Base-by-base conservation (phyloP, 2,888 invertebrate species). In the Dasypolia templi region DNA sequence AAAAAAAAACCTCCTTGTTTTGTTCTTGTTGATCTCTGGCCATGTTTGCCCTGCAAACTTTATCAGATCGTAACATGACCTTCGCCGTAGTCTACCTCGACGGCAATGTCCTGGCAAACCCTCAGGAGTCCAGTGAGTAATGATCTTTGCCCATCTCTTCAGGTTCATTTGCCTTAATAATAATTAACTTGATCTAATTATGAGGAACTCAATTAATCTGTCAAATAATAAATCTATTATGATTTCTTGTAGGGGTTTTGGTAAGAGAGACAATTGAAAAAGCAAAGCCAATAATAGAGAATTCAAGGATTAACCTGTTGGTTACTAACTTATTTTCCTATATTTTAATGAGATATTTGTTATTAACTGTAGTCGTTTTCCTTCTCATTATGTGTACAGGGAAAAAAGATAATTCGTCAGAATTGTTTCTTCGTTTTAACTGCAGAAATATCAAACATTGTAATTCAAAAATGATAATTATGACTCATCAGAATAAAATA, bases 331-430 rank as follows among this genome's bases (percentile, higher is more conserved):
- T 56, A 32, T 66, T 58, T 53, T 55, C 64, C 67, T 79, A 7
- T 29, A 59, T 53, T 72, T 49, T 44, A 49, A 55, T 51, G 59
- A 55, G 55, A 61, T 61, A 44, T 58, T 14, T 14, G 2, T n/a
- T 42, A 73, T 29, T 64, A 39, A 69, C 3, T 44, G 32, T 26
- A 56, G 39, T 69, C 51, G 56, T 79, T 75, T 75, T 76, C 65
- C 75, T 62, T 26, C 5, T 68, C 7, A 19, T 32, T 55, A 22
- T 67, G 11, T 26, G 7, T 62, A 70, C 58, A 67, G 17, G 76
- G 29, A 70, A 71, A 61, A 79, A 58, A 17, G 7, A 46, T 70
- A 19, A 55, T 55, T 46, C 22, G 4, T 58, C 39, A 44, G 42
- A 75, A 62, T 62, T 51, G 19, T 61, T 61, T 59, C 69, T 75